A percentile compares a stretch with the other conserved stretches of the same genome.
phyloP scores from a whole-genome alignment of 1,140 invertebrate genomes.

The Papilio helenus region DNA sequence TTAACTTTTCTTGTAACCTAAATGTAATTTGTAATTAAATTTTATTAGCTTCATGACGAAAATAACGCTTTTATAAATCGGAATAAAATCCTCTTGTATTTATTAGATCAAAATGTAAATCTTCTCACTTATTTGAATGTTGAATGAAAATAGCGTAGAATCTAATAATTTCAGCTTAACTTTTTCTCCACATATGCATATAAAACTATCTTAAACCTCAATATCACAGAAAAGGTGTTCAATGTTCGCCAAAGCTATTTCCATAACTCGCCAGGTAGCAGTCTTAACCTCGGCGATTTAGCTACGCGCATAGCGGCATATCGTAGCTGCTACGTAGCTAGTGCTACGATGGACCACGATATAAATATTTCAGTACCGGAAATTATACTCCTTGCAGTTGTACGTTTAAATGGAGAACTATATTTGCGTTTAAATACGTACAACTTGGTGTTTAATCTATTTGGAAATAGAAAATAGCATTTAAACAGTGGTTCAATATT shows the following conservation, averaged over 20 bases:
- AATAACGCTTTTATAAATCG: background rate
- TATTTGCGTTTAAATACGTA: constrained; percentile 52
- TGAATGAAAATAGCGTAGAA: background rate
- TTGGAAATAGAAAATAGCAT: constrained; percentile 11
- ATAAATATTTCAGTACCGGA: constrained; percentile 81
- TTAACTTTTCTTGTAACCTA: background rate
- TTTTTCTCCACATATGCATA: constrained; percentile 1
- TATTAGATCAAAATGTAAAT: background rate
- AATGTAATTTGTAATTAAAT: background rate
- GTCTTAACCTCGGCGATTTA: constrained; percentile 66
- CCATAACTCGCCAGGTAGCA: constrained; percentile 61
- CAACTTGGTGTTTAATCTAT: constrained; percentile 48
- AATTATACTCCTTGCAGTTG: constrained; percentile 75
- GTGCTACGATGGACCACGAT: constrained; percentile 61
- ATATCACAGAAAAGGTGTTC: constrained; percentile 55
- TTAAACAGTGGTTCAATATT: no score
- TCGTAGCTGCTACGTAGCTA: constrained; percentile 55
- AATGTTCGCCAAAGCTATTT: constrained; percentile 62
- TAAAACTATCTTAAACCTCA: constrained; percentile 43
- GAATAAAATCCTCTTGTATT: no score
- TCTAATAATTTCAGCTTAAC: constrained; percentile 9
- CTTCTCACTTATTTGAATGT: background rate
- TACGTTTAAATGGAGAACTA: constrained; percentile 68
- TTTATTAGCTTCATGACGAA: background rate
- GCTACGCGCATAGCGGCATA: constrained; percentile 48